Evolutionary conservation across 2,113 vertebrate genomes (phyloP), one percentile per base, ranked within the genome.

Genomic region (Gobius niger): DNA sequence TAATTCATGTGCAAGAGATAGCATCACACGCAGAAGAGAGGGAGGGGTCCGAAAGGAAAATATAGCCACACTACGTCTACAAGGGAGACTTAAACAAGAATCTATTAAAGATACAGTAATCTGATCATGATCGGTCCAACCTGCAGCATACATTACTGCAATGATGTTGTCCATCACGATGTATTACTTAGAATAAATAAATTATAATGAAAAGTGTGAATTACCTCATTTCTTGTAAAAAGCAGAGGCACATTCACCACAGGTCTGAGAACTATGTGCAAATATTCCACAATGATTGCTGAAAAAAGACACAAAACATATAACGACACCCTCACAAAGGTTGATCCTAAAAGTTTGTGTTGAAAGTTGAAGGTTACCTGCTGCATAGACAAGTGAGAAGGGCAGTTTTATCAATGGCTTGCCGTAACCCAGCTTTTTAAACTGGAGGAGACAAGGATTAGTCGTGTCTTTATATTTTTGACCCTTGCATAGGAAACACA

Each of bases 161-260:
- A 34, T 63, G 56, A 64, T 15, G 24, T 24, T 1, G 18, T 9
- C 24, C 51, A 52, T 4, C 63, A 65, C 59, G 60, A 42, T 61
- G 12, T 40, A 1, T 40, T 24, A 12, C 24, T 12, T 34, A 14
- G 34, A 18, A 8, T 46, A 46, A 46, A 46, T 7, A 52, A 52
- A 52, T 52, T 9, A 14, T 16, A 51, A 18, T 41, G 10, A 60
- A 51, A 49, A 47, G 47, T 47, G 7, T 54, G 44, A 18, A 16
- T 78, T 88, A 98, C 97, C 95, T 98, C 96, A 65, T 90, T 96
- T 68, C 94, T 93, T 78, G 96, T 99, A 67, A 98, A 91, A 63
- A 97, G 83, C 0, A 94, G 94, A 3, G 94, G 95, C 44, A 96
- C 74, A 41, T 88, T 89, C 18, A 94, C 88, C 66, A 96, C 24